These are phyloP conservation scores for Battus philenor DNA, from an alignment of 1,140 invertebrate species.

Conservation along the genomic window DNA sequence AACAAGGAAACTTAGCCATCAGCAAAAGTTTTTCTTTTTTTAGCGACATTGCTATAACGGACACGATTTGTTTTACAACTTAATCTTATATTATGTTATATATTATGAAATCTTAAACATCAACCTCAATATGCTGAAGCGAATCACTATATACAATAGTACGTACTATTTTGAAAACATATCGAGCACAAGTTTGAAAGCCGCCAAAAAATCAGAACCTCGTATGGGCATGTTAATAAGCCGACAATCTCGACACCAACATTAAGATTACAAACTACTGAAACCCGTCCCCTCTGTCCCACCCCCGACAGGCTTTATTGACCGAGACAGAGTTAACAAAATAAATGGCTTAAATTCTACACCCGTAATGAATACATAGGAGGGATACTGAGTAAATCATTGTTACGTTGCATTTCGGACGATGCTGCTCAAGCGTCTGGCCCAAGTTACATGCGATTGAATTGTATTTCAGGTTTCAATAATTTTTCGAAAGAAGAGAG, in stretches of 20 bases:
- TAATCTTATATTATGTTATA: no score
- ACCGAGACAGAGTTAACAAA: conserved; percentile 70
- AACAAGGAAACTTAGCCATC: no score
- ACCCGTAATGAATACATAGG: conserved; percentile 72
- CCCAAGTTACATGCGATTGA: conserved; percentile 23
- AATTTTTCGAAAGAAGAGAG: no score
- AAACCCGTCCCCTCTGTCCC: conserved; percentile 37
- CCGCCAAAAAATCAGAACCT: no score
- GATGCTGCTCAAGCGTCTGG: conserved; percentile 32
- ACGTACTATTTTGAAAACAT: no score
- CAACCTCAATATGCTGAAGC: no score
- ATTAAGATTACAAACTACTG: conserved; percentile 53
- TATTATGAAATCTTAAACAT: no score
- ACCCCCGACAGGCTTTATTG: conserved; percentile 62
- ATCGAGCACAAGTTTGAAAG: not conserved
- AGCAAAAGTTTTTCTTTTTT: no score
- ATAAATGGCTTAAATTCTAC: conserved; percentile 75
- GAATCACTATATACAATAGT: no score
- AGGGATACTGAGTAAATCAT: conserved; percentile 68
- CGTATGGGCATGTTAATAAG: conserved; percentile 20
- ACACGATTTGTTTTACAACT: no score
- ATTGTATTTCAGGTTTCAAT: no score
- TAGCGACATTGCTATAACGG: no score
- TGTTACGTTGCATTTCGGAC: conserved; percentile 66
- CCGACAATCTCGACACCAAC: conserved; percentile 29